These are phyloP conservation scores for Campoletis sonorensis DNA, from an alignment of 1,140 invertebrate genomes.

Conservation along the genomic window DNA sequence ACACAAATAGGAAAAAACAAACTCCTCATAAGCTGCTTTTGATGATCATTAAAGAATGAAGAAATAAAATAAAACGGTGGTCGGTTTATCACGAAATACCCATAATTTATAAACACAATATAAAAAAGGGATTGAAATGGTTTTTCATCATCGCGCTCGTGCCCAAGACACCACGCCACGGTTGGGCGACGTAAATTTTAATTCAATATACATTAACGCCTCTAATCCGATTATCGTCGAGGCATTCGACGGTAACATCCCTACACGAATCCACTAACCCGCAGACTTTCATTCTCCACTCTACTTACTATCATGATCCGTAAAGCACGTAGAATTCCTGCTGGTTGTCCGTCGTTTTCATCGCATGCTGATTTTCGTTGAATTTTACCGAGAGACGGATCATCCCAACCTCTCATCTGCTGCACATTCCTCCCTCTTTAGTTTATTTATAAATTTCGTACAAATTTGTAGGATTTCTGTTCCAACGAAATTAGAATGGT, in stretches of 20 bases:
- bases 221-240: constrained; percentile 41
- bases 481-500: no score
- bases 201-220: constrained; percentile 45
- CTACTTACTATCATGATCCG: background rate
- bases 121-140: constrained; percentile 21
- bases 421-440: no score
- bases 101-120: background rate
- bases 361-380: background rate
- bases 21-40: no score
- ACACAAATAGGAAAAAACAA: no score
- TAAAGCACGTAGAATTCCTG: background rate
- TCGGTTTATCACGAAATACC: no score
- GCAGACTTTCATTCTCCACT: constrained; percentile 23
- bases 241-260: constrained; percentile 57
- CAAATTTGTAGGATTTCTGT: background rate
- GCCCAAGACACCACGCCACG: background rate
- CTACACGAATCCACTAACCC: constrained; percentile 50
- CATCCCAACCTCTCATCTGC: no score
- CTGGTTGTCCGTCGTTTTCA: constrained; percentile 24
- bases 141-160: constrained; percentile 32
- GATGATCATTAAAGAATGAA: no score
- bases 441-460: no score
- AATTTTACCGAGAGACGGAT: background rate
- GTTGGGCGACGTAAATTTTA: constrained; percentile 38
- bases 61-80: no score